Evolutionary conservation across 2,888 invertebrate genomes (phyloP), one percentile per base, ranked within the genome.

Genomic region (Pheosia gnoma): DNA sequence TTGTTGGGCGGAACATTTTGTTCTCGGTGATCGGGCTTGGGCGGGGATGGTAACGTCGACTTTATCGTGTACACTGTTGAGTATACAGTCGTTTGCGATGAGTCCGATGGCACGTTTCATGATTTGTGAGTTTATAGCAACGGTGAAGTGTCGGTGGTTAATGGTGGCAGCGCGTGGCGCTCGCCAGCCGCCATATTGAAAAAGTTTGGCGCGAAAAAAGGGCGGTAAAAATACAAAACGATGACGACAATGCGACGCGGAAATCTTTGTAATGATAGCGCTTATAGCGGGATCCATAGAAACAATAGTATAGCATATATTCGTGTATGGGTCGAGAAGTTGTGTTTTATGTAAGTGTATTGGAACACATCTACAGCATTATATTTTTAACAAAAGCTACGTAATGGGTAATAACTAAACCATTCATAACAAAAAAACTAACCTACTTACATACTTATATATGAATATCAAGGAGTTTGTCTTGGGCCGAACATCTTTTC

Each of bases 121-220:
- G 93, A 94, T 94, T 94, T 93, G 94, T 94, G 93, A 93, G 93
- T 93, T 94, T 93, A 93, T 93, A 92, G 91, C 90, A 85, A 90
- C 92, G 91, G 92, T 92, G 93, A 92, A 93, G 93, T 93, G 92
- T 89, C 90, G 91, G 91, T 89, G 91, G 90, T 91, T 93, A 92
- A 92, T 93, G 93, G 93, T 90, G 90, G 90, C 90, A 87, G 88
- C 87, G 91, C 88, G 89, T 87, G 88, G 90, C 90, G 85, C 89
- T 86, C 88, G 86, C 86, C 82, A 83, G 82, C 78, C 88, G 93
- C 92, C 93, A 93, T 93, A 93, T 93, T 93, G 93, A 90, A 93
- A 93, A 93, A 93, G 87, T 92, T 93, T 88, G 86, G 86, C 88
- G 91, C 88, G 89, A 88, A 90, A 91, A 90, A 90, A 86, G 81